Evolutionary conservation across 1,140 invertebrate species (phyloP).

Genomic region (Hyles euphorbiae): DNA sequence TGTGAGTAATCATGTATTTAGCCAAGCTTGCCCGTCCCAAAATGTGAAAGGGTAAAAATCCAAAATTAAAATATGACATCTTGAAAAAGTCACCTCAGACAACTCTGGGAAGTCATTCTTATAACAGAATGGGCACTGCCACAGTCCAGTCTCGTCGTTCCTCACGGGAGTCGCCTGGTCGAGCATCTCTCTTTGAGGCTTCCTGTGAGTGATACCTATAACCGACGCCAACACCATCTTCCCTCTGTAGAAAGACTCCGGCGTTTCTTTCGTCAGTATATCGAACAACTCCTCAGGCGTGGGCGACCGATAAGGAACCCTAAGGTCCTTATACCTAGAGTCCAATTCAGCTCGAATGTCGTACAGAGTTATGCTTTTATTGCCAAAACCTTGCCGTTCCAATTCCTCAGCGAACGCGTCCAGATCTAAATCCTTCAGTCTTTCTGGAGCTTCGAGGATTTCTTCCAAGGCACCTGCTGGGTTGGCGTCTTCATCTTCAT

Average conservation of each 20-base stretch:
- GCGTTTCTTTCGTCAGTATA: constrained; percentile 96
- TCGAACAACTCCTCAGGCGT: constrained; percentile 94
- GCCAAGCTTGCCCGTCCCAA: no score
- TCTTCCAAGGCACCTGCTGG: constrained; percentile 97
- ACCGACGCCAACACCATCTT: constrained; percentile 89
- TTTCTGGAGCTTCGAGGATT: constrained; percentile 96
- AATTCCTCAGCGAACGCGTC: constrained; percentile 99
- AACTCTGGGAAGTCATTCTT: constrained; percentile 97
- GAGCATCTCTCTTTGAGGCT: constrained; percentile 94
- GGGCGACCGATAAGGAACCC: constrained; percentile 86
- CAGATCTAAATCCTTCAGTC: constrained; percentile 96
- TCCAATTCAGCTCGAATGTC: constrained; percentile 98
- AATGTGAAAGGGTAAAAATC: no score
- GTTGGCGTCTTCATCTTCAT: constrained; percentile 97
- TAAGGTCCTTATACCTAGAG: constrained; percentile 95
- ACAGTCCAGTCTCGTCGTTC: constrained; percentile 94
- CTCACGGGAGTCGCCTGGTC: constrained; percentile 96
- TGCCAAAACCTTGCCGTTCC: constrained; percentile 95
- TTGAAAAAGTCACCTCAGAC: constrained; percentile 81
- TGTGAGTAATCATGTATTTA: no score
- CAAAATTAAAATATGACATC: background rate
- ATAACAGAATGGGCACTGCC: constrained; percentile 98
- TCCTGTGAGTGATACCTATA: constrained; percentile 86
- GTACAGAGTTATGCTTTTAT: constrained; percentile 98
- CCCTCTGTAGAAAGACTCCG: constrained; percentile 96